Base-by-base conservation (phyloP, 2,888 invertebrate genomes). In the Halictus quadricinctus region DNA sequence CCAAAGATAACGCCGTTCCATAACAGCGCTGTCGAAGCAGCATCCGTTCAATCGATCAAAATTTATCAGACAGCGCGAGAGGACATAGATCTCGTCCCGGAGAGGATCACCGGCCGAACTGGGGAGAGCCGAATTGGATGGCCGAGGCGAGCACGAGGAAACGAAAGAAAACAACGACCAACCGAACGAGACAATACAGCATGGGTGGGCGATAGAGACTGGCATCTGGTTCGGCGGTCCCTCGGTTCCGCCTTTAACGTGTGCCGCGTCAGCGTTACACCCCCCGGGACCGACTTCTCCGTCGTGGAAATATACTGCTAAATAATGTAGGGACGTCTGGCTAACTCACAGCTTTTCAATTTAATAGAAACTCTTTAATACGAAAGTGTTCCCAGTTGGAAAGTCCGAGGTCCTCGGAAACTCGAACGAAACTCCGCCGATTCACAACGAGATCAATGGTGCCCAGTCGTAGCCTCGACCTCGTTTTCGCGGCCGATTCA, bases 191-290 rank as follows among this genome's bases (percentile, higher is more conserved):
- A 41, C 43, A 66, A 43, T 74, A 54, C 29, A 50, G n/a, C 25
- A 29, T 15, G 81, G 81, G 75, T 72, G 84, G 84, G 88, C n/a
- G 72, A 84, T 76, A 80, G 81, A 83, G 83, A 80, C 82, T 81
- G 69, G 87, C 81, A 82, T 86, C 85, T 88, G 91, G 91, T 90
- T 91, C 84, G 79, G 88, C 76, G 89, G 88, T 88, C 83, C 64
- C 29, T 85, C 84, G 91, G 93, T 92, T 91, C 92, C 94, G 94
- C 94, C 94, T 93, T 94, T 94, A 94, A 91, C 94, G 91, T 94
- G 94, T 94, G 92, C 92, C 89, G 92, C 92, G 93, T 93, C 94
- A 93, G 93, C 94, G 92, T 90, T 93, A 93, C 93, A 93, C 91
- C 92, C 90, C 88, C 88, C 36, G 12, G 58, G 88, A 88, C 89